Percentiles rank a stretch among this genome's conserved stretches.
These are phyloP conservation scores for Sphaerophoria rueppellii DNA, from an alignment of 2,888 invertebrate genomes.

Conservation along the genomic window DNA sequence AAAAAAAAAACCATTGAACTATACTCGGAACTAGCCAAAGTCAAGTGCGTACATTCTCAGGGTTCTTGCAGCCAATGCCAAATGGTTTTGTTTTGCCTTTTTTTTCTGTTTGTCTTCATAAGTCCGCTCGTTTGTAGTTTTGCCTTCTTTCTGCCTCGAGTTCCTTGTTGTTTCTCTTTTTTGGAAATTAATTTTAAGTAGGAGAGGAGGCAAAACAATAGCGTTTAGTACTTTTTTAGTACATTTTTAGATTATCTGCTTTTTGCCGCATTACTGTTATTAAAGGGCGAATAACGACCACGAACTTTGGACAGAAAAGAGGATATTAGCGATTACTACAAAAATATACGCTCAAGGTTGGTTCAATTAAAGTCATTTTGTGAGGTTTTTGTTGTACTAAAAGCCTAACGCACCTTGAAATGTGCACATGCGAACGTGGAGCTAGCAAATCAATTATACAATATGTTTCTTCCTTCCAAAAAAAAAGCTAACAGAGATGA, in stretches of 20 bases:
- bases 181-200: slow-evolving; percentile 41
- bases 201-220: neutral
- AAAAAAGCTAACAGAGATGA: neutral
- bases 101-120: slow-evolving; percentile 17
- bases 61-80: slow-evolving; percentile 72
- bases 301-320: slow-evolving; percentile 19
- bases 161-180: slow-evolving; percentile 30
- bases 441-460: slow-evolving; percentile 26
- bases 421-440: neutral
- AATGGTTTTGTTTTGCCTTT: slow-evolving; percentile 53
- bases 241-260: slow-evolving; percentile 16
- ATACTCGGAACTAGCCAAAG: slow-evolving; percentile 73
- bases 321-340: neutral
- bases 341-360: slow-evolving; percentile 44
- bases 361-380: slow-evolving; percentile 45
- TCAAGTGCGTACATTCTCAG: slow-evolving; percentile 75
- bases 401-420: slow-evolving; percentile 35
- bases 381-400: slow-evolving; percentile 30
- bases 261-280: slow-evolving; percentile 13
- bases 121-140: slow-evolving; percentile 26
- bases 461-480: neutral
- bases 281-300: neutral
- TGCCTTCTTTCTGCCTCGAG: slow-evolving; percentile 10
- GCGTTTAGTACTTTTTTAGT: slow-evolving; percentile 43
- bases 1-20: slow-evolving; percentile 58